Conservation (phyloP, 2,797 vertebrate genomes). For the Pteropus rufus region DNA sequence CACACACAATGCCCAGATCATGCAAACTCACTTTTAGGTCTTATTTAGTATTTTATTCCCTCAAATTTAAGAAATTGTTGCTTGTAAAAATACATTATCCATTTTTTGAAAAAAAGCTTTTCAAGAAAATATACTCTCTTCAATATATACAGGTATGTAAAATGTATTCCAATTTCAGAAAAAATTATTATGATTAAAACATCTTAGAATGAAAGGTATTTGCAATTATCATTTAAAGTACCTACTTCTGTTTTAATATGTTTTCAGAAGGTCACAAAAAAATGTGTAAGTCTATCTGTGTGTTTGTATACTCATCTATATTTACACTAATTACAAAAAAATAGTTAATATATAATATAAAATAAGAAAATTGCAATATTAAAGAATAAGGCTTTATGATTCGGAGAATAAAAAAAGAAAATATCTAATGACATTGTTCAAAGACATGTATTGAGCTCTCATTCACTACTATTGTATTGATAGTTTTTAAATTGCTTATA, state of each 20-base stretch:
- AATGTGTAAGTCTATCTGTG: accelerated
- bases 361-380: background rate
- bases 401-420: background rate
- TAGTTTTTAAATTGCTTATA: background rate
- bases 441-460: background rate
- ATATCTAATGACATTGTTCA: background rate
- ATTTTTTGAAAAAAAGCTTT: background rate
- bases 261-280: background rate
- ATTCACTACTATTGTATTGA: background rate
- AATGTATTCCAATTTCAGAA: background rate
- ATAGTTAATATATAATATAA: background rate
- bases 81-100: background rate
- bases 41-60: background rate
- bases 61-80: background rate
- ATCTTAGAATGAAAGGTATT: background rate
- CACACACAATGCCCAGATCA: background rate
- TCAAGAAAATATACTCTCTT: background rate
- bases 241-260: background rate
- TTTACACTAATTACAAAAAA: background rate
- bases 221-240: background rate
- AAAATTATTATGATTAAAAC: slow-evolving; percentile 10
- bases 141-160: background rate
- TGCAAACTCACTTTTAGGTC: background rate
- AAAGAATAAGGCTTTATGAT: background rate
- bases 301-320: background rate